phyloP scores from a whole-genome alignment of 2,113 vertebrate species.

The Lasiurus borealis region DNA sequence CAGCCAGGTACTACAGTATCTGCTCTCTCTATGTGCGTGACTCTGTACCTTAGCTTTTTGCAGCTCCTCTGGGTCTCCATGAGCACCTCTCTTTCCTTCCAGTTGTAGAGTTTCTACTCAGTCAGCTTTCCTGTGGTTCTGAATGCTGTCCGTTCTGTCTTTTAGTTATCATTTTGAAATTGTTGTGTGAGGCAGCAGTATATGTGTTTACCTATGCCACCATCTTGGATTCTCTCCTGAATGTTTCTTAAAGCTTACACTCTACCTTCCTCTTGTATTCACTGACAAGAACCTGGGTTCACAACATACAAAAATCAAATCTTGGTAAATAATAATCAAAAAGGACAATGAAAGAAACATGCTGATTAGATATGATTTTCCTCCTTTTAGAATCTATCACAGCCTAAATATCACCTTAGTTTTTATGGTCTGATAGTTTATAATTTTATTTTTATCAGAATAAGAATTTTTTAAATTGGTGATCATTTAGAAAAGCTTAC shows the following conservation, averaged over 20 bases:
- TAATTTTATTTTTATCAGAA: conserved; percentile 85
- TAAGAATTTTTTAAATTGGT: conserved; percentile 83
- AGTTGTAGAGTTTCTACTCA: too few relatives aligned
- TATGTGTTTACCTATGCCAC: too few relatives aligned
- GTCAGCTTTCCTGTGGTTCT: too few relatives aligned
- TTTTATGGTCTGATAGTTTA: conserved; percentile 79
- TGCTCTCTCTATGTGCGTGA: too few relatives aligned
- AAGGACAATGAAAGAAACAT: conserved; percentile 54
- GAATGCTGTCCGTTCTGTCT: too few relatives aligned
- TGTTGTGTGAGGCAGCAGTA: too few relatives aligned
- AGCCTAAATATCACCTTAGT: conserved; percentile 79
- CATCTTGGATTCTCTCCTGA: too few relatives aligned
- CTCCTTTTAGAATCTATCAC: conserved; percentile 74
- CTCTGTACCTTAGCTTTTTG: too few relatives aligned
- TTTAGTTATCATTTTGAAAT: too few relatives aligned
- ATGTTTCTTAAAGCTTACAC: neutral
- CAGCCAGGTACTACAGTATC: too few relatives aligned
- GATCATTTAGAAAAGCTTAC: conserved; percentile 91
- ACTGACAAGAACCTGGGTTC: neutral
- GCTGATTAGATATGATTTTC: conserved; percentile 60
- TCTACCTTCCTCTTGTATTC: neutral
- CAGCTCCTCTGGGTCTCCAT: too few relatives aligned
- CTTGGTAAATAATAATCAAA: conserved; percentile 53
- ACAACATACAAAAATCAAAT: neutral
- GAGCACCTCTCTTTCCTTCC: too few relatives aligned